Percentiles rank a stretch among this genome's conserved stretches.
Evolutionary conservation across 2,888 invertebrate genomes (phyloP).

Genomic region (Trichacis sp.): DNA sequence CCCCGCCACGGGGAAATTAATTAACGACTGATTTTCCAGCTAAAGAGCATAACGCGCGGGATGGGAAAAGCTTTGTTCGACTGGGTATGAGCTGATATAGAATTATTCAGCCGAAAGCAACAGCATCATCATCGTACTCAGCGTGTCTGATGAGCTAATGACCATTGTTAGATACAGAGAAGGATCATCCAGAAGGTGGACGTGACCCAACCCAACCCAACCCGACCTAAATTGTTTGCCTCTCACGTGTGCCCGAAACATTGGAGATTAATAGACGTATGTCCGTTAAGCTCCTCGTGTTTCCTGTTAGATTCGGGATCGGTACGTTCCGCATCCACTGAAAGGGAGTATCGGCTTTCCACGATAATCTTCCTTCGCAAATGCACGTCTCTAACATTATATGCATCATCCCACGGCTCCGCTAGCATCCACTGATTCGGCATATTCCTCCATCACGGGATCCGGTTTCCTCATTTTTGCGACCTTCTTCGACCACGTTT

Average conservation of each 20-base stretch:
- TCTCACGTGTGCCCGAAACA: slow-evolving; percentile 46
- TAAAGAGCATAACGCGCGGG: neutral
- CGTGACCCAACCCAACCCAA: slow-evolving; percentile 52
- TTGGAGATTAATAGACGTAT: slow-evolving; percentile 49
- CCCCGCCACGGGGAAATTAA: neutral
- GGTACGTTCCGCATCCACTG: slow-evolving; percentile 35
- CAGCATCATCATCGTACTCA: slow-evolving; percentile 43
- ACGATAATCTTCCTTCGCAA: slow-evolving; percentile 32
- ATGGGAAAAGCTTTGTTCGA: slow-evolving; percentile 46
- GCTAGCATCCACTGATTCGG: neutral
- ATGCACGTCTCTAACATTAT: slow-evolving; percentile 22
- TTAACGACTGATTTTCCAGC: neutral
- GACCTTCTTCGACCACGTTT: too few relatives aligned
- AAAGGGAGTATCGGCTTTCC: slow-evolving; percentile 41
- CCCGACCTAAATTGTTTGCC: slow-evolving; percentile 59
- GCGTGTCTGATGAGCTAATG: slow-evolving; percentile 60
- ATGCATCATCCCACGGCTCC: slow-evolving; percentile 7
- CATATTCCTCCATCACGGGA: neutral
- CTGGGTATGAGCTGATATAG: slow-evolving; percentile 40
- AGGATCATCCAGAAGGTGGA: slow-evolving; percentile 55
- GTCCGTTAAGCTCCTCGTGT: slow-evolving; percentile 58
- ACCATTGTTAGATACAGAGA: slow-evolving; percentile 62
- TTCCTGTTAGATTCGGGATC: slow-evolving; percentile 44
- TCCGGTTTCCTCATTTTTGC: neutral
- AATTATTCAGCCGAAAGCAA: slow-evolving; percentile 49